Evolutionary conservation across 2,113 vertebrate species (phyloP).

Genomic region (Ovis canadensis): DNA sequence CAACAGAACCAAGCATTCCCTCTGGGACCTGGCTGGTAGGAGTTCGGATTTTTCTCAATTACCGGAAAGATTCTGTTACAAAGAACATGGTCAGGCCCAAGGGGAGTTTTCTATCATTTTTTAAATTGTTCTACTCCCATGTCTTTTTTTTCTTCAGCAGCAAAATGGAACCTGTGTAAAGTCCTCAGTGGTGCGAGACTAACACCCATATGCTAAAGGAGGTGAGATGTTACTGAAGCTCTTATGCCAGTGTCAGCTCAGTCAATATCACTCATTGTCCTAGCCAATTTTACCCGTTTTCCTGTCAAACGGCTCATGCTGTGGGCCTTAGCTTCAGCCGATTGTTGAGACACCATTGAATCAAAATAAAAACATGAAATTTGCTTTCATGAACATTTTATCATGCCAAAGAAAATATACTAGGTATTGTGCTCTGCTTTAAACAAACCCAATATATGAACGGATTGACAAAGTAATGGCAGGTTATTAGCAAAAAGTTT

Average conservation of each 20-base stretch:
- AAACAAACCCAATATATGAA: not conserved
- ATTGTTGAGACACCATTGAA: not conserved
- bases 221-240: not conserved
- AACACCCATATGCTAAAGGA: not conserved
- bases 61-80: not conserved
- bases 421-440: not conserved
- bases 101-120: not conserved
- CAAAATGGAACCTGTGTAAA: not conserved
- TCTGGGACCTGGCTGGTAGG: not conserved
- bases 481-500: not conserved
- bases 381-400: slow-evolving; percentile 27
- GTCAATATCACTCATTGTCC: not conserved
- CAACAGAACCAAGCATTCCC: not conserved
- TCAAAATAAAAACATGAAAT: not conserved
- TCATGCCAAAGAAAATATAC: slow-evolving; percentile 7
- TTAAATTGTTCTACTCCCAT: not conserved
- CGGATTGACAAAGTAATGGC: not conserved
- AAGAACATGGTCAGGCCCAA: not conserved
- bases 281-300: not conserved
- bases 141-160: not conserved
- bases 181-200: not conserved
- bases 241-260: not conserved
- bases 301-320: not conserved
- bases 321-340: not conserved
- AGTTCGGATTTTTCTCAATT: slow-evolving; percentile 28